These are phyloP conservation scores for Brachycybe producta DNA, from an alignment of 2,888 invertebrate species.

Conservation along the genomic window DNA sequence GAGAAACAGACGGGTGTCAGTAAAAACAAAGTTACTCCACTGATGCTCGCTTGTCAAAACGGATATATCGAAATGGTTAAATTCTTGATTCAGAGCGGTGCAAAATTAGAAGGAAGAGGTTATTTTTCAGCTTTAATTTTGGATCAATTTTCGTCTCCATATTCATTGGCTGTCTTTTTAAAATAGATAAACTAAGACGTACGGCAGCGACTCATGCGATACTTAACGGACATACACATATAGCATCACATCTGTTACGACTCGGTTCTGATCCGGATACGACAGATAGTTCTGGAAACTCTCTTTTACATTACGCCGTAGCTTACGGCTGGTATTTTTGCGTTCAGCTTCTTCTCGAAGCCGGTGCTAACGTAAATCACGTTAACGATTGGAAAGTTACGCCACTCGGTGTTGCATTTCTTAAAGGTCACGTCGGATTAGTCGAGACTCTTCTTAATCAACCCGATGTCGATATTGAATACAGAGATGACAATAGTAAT, in stretches of 20 bases:
- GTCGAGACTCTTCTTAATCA: conserved; percentile 36
- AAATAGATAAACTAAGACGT: conserved; percentile 37
- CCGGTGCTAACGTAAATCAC: conserved; percentile 32
- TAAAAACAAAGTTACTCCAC: conserved; percentile 35
- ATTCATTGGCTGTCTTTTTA: neutral
- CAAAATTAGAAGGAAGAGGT: conserved; percentile 35
- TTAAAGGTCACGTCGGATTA: conserved; percentile 37
- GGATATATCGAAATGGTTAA: conserved; percentile 36
- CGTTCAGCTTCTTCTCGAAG: conserved; percentile 36
- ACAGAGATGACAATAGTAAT: conserved; percentile 34
- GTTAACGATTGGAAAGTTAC: conserved; percentile 39
- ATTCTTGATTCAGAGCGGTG: conserved; percentile 35
- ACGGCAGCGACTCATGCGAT: conserved; percentile 41
- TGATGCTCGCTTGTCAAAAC: conserved; percentile 37
- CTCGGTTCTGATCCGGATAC: conserved; percentile 37
- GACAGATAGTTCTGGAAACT: conserved; percentile 40
- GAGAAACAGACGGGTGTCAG: conserved; percentile 33
- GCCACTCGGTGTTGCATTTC: conserved; percentile 40
- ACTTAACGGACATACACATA: conserved; percentile 39
- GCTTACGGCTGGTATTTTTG: conserved; percentile 43
- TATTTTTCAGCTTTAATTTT: neutral
- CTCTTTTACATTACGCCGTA: conserved; percentile 40
- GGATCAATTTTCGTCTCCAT: neutral
- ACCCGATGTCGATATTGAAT: conserved; percentile 36
- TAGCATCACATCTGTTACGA: conserved; percentile 37